phyloP scores from a whole-genome alignment of 2,888 invertebrate genomes.

The Sepiola atlantica region DNA sequence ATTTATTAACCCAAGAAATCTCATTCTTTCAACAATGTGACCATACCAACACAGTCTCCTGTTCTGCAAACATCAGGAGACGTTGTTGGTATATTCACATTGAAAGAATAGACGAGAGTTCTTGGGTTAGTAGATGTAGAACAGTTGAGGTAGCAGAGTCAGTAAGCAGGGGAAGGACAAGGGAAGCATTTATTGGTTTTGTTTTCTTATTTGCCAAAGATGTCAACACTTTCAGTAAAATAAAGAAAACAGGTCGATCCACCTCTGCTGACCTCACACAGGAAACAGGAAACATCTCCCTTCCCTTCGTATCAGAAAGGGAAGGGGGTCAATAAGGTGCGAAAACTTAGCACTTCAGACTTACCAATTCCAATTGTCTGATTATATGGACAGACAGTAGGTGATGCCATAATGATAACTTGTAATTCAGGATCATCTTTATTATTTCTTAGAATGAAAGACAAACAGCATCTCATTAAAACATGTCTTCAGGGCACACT shows the following conservation, averaged over 20 bases:
- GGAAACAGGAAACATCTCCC: not conserved
- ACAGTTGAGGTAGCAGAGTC: no score
- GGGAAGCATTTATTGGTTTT: no score
- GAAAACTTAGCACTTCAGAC: not conserved
- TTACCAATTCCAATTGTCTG: not conserved
- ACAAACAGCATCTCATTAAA: constrained; percentile 32
- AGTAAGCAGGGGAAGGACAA: no score
- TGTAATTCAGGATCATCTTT: not conserved
- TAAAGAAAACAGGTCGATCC: not conserved
- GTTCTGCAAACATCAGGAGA: no score
- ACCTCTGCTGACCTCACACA: not conserved
- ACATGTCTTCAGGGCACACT: constrained; percentile 19
- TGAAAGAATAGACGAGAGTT: no score
- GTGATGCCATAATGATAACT: not conserved
- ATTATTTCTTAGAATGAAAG: not conserved
- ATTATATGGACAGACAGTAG: constrained; percentile 13
- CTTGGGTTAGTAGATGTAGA: no score
- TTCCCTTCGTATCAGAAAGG: no score
- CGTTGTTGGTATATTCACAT: no score
- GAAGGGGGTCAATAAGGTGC: not conserved
- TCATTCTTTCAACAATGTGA: no score
- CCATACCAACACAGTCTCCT: no score
- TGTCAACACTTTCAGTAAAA: not conserved
- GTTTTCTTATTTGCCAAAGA: not conserved
- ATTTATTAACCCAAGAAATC: no score